phyloP scores from a whole-genome alignment of 2,888 invertebrate genomes.

The Pomacea canaliculata region DNA sequence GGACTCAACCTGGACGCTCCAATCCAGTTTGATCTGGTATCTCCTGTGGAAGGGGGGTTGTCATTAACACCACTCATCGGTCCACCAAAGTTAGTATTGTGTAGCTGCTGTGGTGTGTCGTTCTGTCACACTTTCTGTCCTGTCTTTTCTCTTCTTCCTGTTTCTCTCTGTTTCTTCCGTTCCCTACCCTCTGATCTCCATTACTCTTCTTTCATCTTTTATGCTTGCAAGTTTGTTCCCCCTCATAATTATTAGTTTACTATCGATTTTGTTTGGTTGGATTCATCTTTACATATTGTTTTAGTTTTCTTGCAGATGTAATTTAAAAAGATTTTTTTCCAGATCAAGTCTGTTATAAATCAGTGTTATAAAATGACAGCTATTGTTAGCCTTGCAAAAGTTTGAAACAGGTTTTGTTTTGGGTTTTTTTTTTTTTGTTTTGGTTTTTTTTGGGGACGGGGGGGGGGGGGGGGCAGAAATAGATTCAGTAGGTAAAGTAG shows the following conservation, averaged over 20 bases:
- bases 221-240: neutral
- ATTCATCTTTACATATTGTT: neutral
- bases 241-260: neutral
- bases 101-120: neutral
- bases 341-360: too few relatives aligned
- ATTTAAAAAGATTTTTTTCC: too few relatives aligned
- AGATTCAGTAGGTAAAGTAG: too few relatives aligned
- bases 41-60: constrained; percentile 59
- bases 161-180: too few relatives aligned
- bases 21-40: constrained; percentile 70
- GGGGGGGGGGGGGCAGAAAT: too few relatives aligned
- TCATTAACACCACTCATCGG: constrained; percentile 56
- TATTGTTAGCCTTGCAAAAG: too few relatives aligned
- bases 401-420: neutral
- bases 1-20: constrained; percentile 65
- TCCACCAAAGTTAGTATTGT: constrained; percentile 65
- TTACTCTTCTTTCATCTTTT: constrained; percentile 9
- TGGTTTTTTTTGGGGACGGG: too few relatives aligned
- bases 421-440: neutral
- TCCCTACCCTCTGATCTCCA: too few relatives aligned
- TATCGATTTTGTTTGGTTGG: neutral
- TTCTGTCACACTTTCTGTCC: too few relatives aligned
- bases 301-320: neutral
- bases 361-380: too few relatives aligned
- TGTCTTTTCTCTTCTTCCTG: neutral